Evolutionary conservation across 2,888 invertebrate genomes (phyloP), one percentile per base, ranked within the genome.

Genomic region (Brassicogethes aeneus): DNA sequence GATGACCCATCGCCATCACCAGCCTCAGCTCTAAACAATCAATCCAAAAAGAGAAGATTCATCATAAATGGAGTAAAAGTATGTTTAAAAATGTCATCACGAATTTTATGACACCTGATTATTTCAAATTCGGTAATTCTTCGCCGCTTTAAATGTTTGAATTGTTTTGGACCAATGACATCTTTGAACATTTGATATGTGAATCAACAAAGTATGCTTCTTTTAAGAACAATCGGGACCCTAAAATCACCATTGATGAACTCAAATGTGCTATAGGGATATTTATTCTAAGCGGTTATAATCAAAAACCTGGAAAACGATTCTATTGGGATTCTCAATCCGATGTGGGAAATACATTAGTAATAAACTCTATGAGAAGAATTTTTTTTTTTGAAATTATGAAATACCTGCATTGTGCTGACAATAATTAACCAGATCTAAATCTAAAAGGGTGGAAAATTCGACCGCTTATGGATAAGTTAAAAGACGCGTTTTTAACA

Each of bases 271-370:
- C 42, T 31, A 17, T 50, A 12, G 48, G 30, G 7, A 50, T 51
- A 23, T 16, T 52, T 16, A 35, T 52, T 40, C 16, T 50, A 7
- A 49, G 41, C 41, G 54, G 53, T n/a, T 56, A 55, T 40, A 45
- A 46, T n/a, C n/a, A n/a, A n/a, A n/a, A n/a, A n/a, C n/a, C n/a
- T n/a, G n/a, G n/a, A n/a, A n/a, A n/a, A n/a, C n/a, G n/a, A n/a
- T n/a, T n/a, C n/a, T n/a, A n/a, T n/a, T n/a, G n/a, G n/a, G n/a
- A n/a, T n/a, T n/a, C n/a, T n/a, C n/a, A n/a, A n/a, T n/a, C n/a
- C n/a, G n/a, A n/a, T n/a, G n/a, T n/a, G n/a, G n/a, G n/a, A n/a
- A n/a, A n/a, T n/a, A n/a, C n/a, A n/a, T n/a, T 38, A 31, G 40
- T 17, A 34, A 16, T 41, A 42, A 36, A 36, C 42, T 29, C 34